Conservation (phyloP, 2,888 invertebrate species). For the Synergus gifuensis region DNA sequence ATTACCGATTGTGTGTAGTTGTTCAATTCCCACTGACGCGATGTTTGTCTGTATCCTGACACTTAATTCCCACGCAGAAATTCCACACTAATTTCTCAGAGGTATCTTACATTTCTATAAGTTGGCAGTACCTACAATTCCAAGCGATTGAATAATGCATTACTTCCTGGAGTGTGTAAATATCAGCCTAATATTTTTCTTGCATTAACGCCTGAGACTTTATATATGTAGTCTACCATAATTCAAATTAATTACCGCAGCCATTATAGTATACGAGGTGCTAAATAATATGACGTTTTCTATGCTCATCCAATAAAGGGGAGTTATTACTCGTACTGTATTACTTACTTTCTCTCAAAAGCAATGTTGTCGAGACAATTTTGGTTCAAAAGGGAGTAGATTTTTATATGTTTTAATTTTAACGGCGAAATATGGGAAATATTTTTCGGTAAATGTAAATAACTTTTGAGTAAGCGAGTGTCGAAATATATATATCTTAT, state of each 20-base stretch:
- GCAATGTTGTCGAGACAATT: too few relatives aligned
- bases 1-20: neutral
- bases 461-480: too few relatives aligned
- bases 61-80: slow-evolving; percentile 42
- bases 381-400: too few relatives aligned
- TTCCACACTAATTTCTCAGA: slow-evolving; percentile 46
- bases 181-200: neutral
- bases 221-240: neutral
- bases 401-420: too few relatives aligned
- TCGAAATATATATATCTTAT: slow-evolving; percentile 20
- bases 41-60: slow-evolving; percentile 11
- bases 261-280: neutral
- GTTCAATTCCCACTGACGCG: neutral
- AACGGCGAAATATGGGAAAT: too few relatives aligned
- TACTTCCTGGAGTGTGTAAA: slow-evolving; percentile 19
- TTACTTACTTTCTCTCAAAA: too few relatives aligned
- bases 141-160: slow-evolving; percentile 54
- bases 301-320: too few relatives aligned
- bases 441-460: too few relatives aligned
- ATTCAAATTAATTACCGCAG: neutral
- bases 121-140: slow-evolving; percentile 46
- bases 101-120: slow-evolving; percentile 39
- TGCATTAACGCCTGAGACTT: neutral
- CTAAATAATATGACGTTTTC: too few relatives aligned
- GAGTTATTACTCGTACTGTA: too few relatives aligned